Conservation (phyloP, 2,888 invertebrate species). For the Lamellibrachia columna region DNA sequence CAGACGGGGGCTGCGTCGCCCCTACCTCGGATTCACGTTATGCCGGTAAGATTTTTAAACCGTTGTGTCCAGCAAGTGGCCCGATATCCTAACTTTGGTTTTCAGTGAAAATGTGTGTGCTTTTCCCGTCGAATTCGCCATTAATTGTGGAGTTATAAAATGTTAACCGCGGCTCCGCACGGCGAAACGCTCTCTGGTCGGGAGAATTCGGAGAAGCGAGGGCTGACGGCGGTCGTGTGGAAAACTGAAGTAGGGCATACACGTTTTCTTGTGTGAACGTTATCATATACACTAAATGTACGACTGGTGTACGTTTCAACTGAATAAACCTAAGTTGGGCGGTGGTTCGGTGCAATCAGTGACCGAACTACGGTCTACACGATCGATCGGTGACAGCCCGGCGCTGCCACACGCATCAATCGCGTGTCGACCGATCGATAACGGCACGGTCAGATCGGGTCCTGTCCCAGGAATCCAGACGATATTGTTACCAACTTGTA, state of each 20-base stretch:
- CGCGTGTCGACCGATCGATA: slow-evolving; percentile 5
- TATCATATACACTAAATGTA: neutral
- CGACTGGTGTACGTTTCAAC: neutral
- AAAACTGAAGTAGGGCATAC: neutral
- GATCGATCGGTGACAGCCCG: neutral
- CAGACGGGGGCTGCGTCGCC: neutral
- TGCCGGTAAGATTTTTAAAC: slow-evolving; percentile 3
- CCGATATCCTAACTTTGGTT: neutral
- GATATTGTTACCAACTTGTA: neutral
- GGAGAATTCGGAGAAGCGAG: neutral
- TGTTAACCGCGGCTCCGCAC: neutral
- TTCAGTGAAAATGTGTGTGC: neutral
- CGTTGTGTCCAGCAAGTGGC: neutral
- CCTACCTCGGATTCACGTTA: slow-evolving; percentile 4
- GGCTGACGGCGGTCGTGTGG: neutral
- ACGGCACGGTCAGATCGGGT: neutral
- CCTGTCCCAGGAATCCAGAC: neutral
- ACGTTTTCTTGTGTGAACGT: neutral
- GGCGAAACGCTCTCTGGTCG: neutral
- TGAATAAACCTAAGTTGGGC: neutral
- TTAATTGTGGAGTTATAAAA: neutral
- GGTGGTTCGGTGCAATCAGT: neutral
- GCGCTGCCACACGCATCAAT: neutral
- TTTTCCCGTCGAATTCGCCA: neutral
- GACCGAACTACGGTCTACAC: neutral